These are phyloP conservation scores for Argynnis bischoffii DNA, from an alignment of 2,888 invertebrate species.

Conservation along the genomic window DNA sequence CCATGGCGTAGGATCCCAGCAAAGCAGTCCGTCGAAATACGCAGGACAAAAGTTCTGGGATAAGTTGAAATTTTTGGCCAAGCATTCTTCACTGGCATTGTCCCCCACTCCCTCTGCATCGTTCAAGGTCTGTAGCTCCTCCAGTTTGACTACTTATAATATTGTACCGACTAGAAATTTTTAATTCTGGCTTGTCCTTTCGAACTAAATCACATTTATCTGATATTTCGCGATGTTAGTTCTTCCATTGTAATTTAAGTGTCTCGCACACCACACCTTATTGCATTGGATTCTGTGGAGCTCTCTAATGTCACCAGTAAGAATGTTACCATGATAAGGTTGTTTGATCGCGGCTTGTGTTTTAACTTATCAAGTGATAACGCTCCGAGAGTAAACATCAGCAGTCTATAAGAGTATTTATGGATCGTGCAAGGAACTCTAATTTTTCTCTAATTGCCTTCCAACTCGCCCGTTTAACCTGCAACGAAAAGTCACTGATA, in stretches of 20 bases:
- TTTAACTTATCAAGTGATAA: conserved; percentile 81
- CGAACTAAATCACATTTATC: conserved; percentile 35
- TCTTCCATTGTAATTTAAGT: conserved; percentile 59
- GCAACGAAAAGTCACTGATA: conserved; percentile 59
- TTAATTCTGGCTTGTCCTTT: conserved; percentile 51
- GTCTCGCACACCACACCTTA: conserved; percentile 54
- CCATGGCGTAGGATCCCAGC: conserved; percentile 91
- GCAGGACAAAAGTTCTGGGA: conserved; percentile 82
- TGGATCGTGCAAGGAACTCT: conserved; percentile 71
- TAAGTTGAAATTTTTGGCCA: conserved; percentile 58
- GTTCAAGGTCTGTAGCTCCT: conserved; percentile 73
- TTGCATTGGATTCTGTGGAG: conserved; percentile 62
- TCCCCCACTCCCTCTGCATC: conserved; percentile 62
- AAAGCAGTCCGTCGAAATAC: conserved; percentile 89
- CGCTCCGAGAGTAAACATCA: conserved; percentile 73
- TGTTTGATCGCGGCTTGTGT: conserved; percentile 78
- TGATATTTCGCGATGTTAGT: conserved; percentile 42
- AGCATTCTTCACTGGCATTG: conserved; percentile 69
- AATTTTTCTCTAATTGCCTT: conserved; percentile 64
- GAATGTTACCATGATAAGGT: conserved; percentile 77
- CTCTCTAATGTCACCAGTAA: conserved; percentile 61
- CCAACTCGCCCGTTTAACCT: conserved; percentile 62
- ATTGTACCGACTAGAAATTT: conserved; percentile 51
- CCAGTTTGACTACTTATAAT: conserved; percentile 67
- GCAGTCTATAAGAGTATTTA: conserved; percentile 76